Conservation (phyloP, 2,888 invertebrate genomes). For the Apodemia hepburni region DNA sequence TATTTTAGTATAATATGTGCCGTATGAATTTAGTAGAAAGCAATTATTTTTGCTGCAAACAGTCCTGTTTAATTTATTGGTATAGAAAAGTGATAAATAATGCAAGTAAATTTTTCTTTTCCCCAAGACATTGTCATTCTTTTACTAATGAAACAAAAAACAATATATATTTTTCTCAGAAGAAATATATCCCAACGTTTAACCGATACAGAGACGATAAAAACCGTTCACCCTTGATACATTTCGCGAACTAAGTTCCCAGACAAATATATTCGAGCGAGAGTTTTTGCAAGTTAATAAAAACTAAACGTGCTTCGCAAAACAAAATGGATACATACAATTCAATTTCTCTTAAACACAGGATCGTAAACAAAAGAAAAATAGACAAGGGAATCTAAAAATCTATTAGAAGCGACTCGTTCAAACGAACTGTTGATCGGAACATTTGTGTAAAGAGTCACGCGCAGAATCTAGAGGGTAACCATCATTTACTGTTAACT, state of each 20-base stretch:
- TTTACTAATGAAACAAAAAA: background rate
- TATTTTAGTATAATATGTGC: no score
- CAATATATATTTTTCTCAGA: conserved; percentile 2
- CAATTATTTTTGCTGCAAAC: no score
- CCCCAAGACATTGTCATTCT: background rate
- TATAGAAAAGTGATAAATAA: no score
- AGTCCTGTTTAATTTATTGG: no score
- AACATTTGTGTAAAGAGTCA: conserved; percentile 7
- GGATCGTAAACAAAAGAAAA: conserved; percentile 15
- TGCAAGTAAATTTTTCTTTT: no score
- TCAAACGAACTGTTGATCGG: background rate
- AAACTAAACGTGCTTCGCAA: conserved; percentile 14
- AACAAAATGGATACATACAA: conserved; percentile 11
- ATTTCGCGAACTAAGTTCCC: background rate
- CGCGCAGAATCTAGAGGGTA: background rate
- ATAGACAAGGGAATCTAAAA: conserved; percentile 3
- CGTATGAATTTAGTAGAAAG: no score
- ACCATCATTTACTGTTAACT: background rate
- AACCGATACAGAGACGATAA: conserved; percentile 2
- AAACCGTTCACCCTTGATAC: conserved; percentile 13
- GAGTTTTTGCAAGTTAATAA: conserved; percentile 11
- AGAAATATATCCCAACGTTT: background rate
- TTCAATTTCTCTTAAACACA: conserved; percentile 15
- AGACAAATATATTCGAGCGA: background rate
- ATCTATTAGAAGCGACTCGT: conserved; percentile 8